Conservation (phyloP, 2,888 invertebrate species). For the Apoda limacodes region DNA sequence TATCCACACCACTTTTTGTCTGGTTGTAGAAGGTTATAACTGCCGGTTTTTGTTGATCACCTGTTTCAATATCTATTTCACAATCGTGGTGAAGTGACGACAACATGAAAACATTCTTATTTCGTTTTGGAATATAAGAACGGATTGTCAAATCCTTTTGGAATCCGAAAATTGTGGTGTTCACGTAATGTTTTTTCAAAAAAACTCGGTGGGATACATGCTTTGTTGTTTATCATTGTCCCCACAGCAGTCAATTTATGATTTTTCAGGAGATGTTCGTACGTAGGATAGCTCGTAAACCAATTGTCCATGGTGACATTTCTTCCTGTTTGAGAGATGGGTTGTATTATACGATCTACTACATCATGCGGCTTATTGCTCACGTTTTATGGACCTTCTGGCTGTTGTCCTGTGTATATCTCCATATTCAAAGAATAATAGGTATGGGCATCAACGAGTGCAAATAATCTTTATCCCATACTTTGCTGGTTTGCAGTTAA, state of each 20-base stretch:
- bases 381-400: too few species aligned
- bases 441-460: too few species aligned
- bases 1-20: conserved; percentile 25
- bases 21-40: conserved; percentile 25
- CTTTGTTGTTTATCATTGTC: conserved; percentile 18
- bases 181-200: conserved; percentile 10
- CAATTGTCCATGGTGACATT: conserved; percentile 21
- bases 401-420: too few species aligned
- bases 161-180: conserved; percentile 15
- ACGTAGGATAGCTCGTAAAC: conserved; percentile 16
- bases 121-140: conserved; percentile 26
- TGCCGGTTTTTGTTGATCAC: conserved; percentile 22
- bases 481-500: too few species aligned
- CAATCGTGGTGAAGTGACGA: conserved; percentile 26
- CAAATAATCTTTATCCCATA: too few species aligned
- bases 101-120: conserved; percentile 25
- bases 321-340: conserved; percentile 14
- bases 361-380: conserved; percentile 15
- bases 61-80: conserved; percentile 22
- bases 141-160: conserved; percentile 22
- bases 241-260: too few species aligned
- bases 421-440: too few species aligned
- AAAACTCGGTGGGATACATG: conserved; percentile 14
- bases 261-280: conserved; percentile 14
- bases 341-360: conserved; percentile 18